Evolutionary conservation across 2,797 vertebrate species (phyloP), one percentile per base, ranked within the genome.

Genomic region (Nannoperca obscura): DNA sequence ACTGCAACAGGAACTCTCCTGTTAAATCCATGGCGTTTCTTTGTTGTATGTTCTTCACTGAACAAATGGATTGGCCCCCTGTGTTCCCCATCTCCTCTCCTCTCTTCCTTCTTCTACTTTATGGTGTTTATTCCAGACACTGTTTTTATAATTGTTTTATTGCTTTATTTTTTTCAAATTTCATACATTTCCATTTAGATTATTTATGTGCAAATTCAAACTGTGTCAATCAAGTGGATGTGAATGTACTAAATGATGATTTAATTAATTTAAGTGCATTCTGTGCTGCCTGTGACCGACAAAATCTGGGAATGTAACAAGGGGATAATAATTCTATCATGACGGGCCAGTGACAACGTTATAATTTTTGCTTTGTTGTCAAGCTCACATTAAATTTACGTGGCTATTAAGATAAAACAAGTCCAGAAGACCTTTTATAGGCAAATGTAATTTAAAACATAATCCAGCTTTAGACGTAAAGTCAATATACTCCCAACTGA

Each of bases 251-350:
- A 4, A 65, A 5, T 19, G 24, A 52, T 15, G 1, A 49, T 40
- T 54, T 76, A 7, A 20, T 34, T 34, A 32, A 34, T 36, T 76
- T 42, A 22, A 54, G 3, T 75, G 17, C 11, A 17, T 57, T 61
- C 12, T 17, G 5, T 63, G 44, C 1, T 53, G 20, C 24, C 20
- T 8, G 6, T 54, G 7, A 53, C 9, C 55, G 8, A 22, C 52
- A 0, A 27, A 5, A 50, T 46, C 17, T 61, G 2, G 12, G 12
- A 17, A n/a, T 52, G 10, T 47, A 17, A 57, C 52, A 34, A 12
- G 46, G 22, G n/a, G 5, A 27, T 22, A 9, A 15, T 11, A 15
- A 1, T n/a, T 59, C 15, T 1, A 55, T 58, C 10, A 34, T 17
- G 5, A 9, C 34, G 3, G 15, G 8, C 12, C 36, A 6, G 42